Base-by-base conservation (phyloP, 2,113 vertebrate genomes). In the Larimichthys polyactis region DNA sequence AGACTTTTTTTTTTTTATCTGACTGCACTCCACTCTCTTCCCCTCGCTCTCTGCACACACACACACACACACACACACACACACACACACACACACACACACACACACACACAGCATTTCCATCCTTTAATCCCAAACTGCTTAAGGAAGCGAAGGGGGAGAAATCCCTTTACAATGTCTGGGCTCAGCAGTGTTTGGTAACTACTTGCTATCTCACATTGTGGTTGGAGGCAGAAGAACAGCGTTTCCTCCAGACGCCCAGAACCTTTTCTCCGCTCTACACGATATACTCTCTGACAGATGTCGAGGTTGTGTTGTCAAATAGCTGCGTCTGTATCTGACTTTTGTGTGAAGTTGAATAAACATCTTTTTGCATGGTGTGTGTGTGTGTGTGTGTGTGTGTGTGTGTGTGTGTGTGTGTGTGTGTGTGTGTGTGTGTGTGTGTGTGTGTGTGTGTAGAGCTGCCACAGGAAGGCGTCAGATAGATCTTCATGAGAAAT, bases 81-180 rank as follows among this genome's bases (percentile, higher is more conserved):
- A 60, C 78, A 78, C 66, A 62, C 58, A 60, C 78, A 78, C 71
- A 62, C 69, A 70, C 58, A 60, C 78, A 78, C 71, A 78, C 71
- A 70, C 58, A 60, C 78, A 78, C 77, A 79, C 81, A 78, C 65
- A 71, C 29, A 63, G 71, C 49, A 84, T 88, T 83, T 7, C 32
- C 93, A 91, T 92, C 93, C 90, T 90, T 93, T 95, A 95, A 96
- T 94, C 94, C 92, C 90, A 90, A 91, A 89, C 90, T 93, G 91
- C 94, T 95, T 93, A 91, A 93, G 86, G 90, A 94, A 91, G 91
- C 84, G 82, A 91, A 92, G 90, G 84, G 36, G 78, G 84, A 94
- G 86, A 94, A 95, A 94, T 95, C 94, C 92, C 84, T 92, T 91
- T 87, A 91, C 93, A 91, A 91, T 90, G 90, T 93, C 85, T 90